These are phyloP conservation scores for Eumeta japonica DNA, from an alignment of 1,140 invertebrate species.

Conservation along the genomic window DNA sequence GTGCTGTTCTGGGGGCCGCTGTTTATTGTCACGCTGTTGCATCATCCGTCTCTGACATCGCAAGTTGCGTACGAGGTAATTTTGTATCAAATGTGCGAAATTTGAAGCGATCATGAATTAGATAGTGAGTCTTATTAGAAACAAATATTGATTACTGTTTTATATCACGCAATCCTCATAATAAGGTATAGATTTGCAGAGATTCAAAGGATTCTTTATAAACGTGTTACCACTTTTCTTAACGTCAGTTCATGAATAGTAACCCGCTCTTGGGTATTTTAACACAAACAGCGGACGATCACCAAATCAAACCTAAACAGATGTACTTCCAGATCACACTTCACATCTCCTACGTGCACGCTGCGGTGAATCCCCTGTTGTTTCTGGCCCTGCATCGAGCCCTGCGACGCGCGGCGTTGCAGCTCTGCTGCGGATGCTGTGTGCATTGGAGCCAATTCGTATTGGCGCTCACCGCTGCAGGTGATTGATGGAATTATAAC, in stretches of 20 bases:
- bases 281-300: too few relatives aligned
- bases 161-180: background rate
- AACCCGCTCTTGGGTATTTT: too few relatives aligned
- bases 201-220: too few relatives aligned
- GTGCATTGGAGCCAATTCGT: constrained; percentile 65
- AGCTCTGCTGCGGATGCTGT: constrained; percentile 72
- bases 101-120: constrained; percentile 9
- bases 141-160: background rate
- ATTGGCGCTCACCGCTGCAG: constrained; percentile 56
- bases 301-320: too few relatives aligned
- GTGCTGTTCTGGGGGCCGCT: constrained; percentile 86
- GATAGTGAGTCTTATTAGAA: background rate
- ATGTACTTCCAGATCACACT: constrained; percentile 72
- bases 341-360: constrained; percentile 84
- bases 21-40: constrained; percentile 77
- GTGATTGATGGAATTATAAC: too few relatives aligned
- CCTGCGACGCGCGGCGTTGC: constrained; percentile 67
- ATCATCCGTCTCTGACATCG: constrained; percentile 72
- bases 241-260: too few relatives aligned
- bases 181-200: too few relatives aligned
- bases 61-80: constrained; percentile 69
- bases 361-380: constrained; percentile 80
- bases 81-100: too few relatives aligned
- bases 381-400: constrained; percentile 78
- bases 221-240: too few relatives aligned